Conservation (phyloP, 2,888 invertebrate species). For the Parnassius apollo region DNA sequence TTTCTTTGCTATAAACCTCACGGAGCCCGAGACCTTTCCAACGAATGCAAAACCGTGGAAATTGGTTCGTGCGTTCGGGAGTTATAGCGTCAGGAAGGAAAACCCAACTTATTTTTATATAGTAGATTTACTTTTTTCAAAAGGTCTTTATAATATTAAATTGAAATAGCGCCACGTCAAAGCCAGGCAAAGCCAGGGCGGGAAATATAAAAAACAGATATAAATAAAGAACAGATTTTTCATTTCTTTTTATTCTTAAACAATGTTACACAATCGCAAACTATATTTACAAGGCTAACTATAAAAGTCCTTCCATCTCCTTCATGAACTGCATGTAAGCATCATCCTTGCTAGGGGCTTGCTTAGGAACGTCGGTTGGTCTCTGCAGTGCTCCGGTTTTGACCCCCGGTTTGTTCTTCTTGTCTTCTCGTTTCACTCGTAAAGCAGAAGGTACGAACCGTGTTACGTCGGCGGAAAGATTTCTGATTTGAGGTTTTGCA, state of each 20-base stretch:
- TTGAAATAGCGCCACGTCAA: no score
- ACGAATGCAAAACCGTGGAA: no score
- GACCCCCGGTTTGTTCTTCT: conserved; percentile 79
- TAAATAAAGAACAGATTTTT: neutral
- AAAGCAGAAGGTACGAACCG: conserved; percentile 96
- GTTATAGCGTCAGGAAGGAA: no score
- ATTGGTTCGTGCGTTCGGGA: no score
- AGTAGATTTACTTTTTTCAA: no score
- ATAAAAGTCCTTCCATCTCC: conserved; percentile 97
- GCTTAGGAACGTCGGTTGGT: conserved; percentile 74
- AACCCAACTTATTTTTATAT: no score
- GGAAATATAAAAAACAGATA: neutral
- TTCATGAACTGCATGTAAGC: conserved; percentile 99
- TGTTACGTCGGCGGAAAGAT: conserved; percentile 96
- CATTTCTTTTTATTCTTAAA: neutral
- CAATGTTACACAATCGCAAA: neutral
- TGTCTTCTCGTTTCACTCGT: conserved; percentile 93
- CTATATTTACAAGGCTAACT: conserved; percentile 35
- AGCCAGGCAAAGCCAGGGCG: no score
- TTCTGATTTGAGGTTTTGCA: conserved; percentile 98
- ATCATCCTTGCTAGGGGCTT: conserved; percentile 92
- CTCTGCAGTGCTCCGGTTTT: conserved; percentile 75
- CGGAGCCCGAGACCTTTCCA: no score
- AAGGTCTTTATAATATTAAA: no score
- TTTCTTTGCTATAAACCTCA: no score